A percentile compares a stretch with the other conserved stretches of the same genome.
Evolutionary conservation across 2,888 invertebrate genomes (phyloP).

Genomic region (Conistra vaccinii): DNA sequence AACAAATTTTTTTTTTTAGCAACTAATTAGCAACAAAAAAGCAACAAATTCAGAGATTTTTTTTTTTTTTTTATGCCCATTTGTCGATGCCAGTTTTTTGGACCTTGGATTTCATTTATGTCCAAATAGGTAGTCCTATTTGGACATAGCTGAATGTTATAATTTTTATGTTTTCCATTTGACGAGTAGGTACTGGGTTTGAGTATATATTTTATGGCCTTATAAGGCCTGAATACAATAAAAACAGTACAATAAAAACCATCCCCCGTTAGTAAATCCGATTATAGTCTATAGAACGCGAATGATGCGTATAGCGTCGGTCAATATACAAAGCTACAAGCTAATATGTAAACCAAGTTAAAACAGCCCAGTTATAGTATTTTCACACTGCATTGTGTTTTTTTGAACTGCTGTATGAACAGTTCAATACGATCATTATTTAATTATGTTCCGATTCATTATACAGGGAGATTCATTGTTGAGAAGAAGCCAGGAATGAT

Average conservation of each 20-base stretch:
- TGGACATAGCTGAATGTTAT: neutral
- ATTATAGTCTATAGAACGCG: constrained; percentile 30
- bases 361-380: neutral
- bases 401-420: neutral
- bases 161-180: neutral
- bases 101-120: no score
- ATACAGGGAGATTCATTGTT: neutral
- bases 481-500: no score
- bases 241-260: constrained; percentile 17
- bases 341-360: constrained; percentile 17
- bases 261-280: constrained; percentile 31
- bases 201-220: no score
- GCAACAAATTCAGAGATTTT: no score
- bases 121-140: no score
- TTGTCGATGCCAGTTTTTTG: no score
- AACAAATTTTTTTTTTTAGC: no score
- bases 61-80: no score
- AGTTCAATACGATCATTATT: neutral
- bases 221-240: neutral
- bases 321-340: constrained; percentile 19
- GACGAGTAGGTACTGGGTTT: no score
- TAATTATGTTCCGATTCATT: neutral
- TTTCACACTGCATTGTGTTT: neutral
- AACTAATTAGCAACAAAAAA: no score
- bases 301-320: constrained; percentile 12